These are phyloP conservation scores for Bhutanitis thaidina DNA, from an alignment of 2,888 invertebrate species.

Conservation along the genomic window DNA sequence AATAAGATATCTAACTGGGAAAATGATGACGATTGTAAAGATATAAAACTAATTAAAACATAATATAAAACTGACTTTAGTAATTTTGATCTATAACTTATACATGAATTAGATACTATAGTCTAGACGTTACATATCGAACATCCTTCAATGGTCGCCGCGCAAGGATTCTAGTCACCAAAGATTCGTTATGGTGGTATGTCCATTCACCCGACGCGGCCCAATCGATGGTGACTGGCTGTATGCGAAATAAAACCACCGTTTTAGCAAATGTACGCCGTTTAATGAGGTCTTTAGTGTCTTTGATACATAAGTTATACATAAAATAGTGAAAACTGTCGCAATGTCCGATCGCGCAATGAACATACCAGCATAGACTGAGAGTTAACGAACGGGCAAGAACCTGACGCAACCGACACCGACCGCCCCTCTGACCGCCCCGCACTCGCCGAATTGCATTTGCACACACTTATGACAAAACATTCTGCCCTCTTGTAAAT, in stretches of 20 bases:
- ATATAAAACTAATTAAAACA: conserved; percentile 40
- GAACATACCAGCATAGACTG: conserved; percentile 71
- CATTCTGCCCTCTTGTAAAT: too few relatives aligned
- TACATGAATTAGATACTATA: conserved; percentile 2
- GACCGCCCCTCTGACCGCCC: conserved; percentile 3
- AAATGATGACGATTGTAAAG: conserved; percentile 29
- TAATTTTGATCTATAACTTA: conserved; percentile 44
- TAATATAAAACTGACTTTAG: conserved; percentile 43
- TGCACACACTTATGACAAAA: too few relatives aligned
- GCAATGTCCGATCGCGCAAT: conserved; percentile 43
- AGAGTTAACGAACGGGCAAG: conserved; percentile 27
- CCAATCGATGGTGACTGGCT: conserved; percentile 36
- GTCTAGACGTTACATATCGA: not conserved
- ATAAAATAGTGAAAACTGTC: conserved; percentile 39
- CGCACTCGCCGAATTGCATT: not conserved
- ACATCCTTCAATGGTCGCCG: conserved; percentile 21
- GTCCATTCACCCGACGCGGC: conserved; percentile 48
- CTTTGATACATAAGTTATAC: conserved; percentile 55
- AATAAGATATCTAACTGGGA: conserved; percentile 32
- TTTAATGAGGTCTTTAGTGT: conserved; percentile 72
- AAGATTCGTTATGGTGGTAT: conserved; percentile 60
- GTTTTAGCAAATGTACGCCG: conserved; percentile 61
- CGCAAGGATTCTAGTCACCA: conserved; percentile 37
- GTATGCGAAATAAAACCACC: conserved; percentile 65
- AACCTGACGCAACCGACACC: conserved; percentile 19